These are phyloP conservation scores for Adelosebastes latens DNA, from an alignment of 2,797 vertebrate genomes.

Conservation along the genomic window DNA sequence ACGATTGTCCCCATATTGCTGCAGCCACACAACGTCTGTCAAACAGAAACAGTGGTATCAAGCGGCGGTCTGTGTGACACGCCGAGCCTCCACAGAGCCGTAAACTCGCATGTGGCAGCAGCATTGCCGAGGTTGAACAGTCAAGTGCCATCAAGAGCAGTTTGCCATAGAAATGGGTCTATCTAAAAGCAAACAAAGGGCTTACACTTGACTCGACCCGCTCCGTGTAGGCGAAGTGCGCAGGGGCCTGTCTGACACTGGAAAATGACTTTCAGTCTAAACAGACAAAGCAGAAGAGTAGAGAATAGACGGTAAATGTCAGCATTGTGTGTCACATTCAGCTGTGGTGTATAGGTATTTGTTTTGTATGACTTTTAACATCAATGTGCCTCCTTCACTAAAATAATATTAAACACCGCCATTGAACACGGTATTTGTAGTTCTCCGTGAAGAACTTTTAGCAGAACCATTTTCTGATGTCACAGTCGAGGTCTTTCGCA, in stretches of 20 bases:
- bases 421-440: not conserved
- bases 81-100: slow-evolving; percentile 61
- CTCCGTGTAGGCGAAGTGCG: slow-evolving; percentile 61
- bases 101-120: slow-evolving; percentile 70
- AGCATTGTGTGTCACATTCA: slow-evolving; percentile 40
- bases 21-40: slow-evolving; percentile 55
- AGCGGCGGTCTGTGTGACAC: slow-evolving; percentile 57
- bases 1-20: slow-evolving; percentile 11
- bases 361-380: not conserved
- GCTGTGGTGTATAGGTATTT: not conserved
- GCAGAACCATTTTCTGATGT: slow-evolving; percentile 12
- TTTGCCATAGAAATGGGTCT: slow-evolving; percentile 74
- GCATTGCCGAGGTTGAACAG: slow-evolving; percentile 76
- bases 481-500: not conserved
- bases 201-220: slow-evolving; percentile 72
- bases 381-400: not conserved
- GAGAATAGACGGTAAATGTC: slow-evolving; percentile 57
- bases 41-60: slow-evolving; percentile 58
- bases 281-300: slow-evolving; percentile 51
- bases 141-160: slow-evolving; percentile 81
- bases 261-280: slow-evolving; percentile 64
- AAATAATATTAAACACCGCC: not conserved
- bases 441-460: not conserved
- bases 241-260: slow-evolving; percentile 55
- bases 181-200: slow-evolving; percentile 81